Percentiles rank a stretch among this genome's conserved stretches.
phyloP scores from a whole-genome alignment of 2,797 vertebrate species.

The Sebastes hubbsi region DNA sequence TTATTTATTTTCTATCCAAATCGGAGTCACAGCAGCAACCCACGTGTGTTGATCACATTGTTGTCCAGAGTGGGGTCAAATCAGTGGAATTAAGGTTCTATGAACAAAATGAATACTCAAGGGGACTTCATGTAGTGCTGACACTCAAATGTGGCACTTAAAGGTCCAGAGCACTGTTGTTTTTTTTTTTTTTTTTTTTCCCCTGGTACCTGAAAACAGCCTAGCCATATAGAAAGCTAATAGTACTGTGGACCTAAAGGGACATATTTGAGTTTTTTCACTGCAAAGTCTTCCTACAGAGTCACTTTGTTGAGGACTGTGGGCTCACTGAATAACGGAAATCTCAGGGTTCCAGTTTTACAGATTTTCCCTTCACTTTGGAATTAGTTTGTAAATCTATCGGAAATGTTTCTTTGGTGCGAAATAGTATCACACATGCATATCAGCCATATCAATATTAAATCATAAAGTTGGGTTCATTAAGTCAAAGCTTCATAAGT shows the following conservation, averaged over 20 bases:
- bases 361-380: conserved; percentile 32
- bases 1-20: conserved; percentile 36
- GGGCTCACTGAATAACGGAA: conserved; percentile 47
- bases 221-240: neutral
- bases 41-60: neutral
- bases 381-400: conserved; percentile 31
- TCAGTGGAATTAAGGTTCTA: conserved; percentile 25
- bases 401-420: conserved; percentile 22
- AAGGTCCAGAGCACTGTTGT: neutral
- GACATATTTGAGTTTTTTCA: conserved; percentile 26
- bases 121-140: conserved; percentile 6
- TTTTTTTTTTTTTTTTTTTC: neutral
- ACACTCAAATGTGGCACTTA: neutral
- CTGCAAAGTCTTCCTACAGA: conserved; percentile 26
- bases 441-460: conserved; percentile 24
- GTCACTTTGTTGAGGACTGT: conserved; percentile 24
- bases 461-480: conserved; percentile 2
- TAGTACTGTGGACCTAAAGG: neutral
- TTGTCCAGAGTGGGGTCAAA: conserved; percentile 8
- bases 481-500: conserved; percentile 26
- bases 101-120: conserved; percentile 22
- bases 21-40: conserved; percentile 26
- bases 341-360: conserved; percentile 79
- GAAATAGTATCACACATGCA: conserved; percentile 23
- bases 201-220: neutral